These are phyloP conservation scores for Monopterus albus DNA, from an alignment of 2,113 vertebrate genomes.

Conservation along the genomic window DNA sequence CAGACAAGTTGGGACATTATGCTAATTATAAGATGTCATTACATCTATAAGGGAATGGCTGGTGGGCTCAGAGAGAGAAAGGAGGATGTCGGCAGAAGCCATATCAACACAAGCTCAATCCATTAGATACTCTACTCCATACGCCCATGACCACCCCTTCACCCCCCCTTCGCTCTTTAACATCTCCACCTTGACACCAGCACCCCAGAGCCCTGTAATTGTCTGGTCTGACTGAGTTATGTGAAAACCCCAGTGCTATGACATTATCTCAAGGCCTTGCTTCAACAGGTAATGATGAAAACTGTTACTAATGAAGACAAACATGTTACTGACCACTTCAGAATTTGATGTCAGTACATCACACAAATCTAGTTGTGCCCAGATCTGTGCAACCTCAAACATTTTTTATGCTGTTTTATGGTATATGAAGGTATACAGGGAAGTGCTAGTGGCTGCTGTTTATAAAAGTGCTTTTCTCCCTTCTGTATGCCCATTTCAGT, in stretches of 20 bases:
- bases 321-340: slow-evolving; percentile 24
- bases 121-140: slow-evolving; percentile 42
- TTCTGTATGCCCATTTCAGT: too few species aligned
- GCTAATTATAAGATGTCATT: slow-evolving; percentile 83
- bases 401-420: too few species aligned
- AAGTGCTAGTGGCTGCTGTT: too few species aligned
- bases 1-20: slow-evolving; percentile 83
- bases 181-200: slow-evolving; percentile 59
- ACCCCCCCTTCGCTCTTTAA: slow-evolving; percentile 34
- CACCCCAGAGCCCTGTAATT: slow-evolving; percentile 67
- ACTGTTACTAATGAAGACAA: slow-evolving; percentile 47
- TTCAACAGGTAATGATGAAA: slow-evolving; percentile 50
- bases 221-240: slow-evolving; percentile 67
- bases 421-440: too few species aligned
- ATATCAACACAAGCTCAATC: slow-evolving; percentile 61
- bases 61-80: slow-evolving; percentile 61
- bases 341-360: slow-evolving; percentile 22
- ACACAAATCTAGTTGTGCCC: too few species aligned
- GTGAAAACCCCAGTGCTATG: slow-evolving; percentile 40
- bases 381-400: too few species aligned
- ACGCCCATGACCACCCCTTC: neutral
- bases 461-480: too few species aligned
- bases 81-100: slow-evolving; percentile 81
- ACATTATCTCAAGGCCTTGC: slow-evolving; percentile 44
- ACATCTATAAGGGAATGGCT: slow-evolving; percentile 79